Percentiles rank a stretch among this genome's conserved stretches.
Conservation (phyloP, 2,113 vertebrate genomes). For the Ursus arctos region DNA sequence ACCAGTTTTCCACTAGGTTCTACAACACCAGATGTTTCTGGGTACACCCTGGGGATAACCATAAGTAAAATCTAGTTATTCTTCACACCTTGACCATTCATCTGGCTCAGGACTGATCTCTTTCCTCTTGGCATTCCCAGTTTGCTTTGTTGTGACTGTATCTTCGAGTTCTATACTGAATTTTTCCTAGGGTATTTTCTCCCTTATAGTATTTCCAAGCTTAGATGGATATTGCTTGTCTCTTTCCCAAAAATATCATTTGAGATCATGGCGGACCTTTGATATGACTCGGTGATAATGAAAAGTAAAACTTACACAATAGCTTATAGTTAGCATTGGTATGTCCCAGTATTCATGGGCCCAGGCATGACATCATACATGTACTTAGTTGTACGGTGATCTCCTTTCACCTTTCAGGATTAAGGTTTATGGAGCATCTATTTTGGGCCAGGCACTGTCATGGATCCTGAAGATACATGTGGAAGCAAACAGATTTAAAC, state of each 20-base stretch:
- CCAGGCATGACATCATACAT: not conserved
- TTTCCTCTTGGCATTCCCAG: not conserved
- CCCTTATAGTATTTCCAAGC: not conserved
- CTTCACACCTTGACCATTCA: not conserved
- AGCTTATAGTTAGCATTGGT: not conserved
- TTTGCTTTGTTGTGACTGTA: not conserved
- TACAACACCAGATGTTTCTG: not conserved
- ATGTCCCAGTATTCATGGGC: not conserved
- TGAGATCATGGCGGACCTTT: not conserved
- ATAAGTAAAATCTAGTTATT: not conserved
- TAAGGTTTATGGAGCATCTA: not conserved
- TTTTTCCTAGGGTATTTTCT: not conserved
- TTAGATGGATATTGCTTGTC: not conserved
- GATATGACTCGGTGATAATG: not conserved
- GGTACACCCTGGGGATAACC: accelerated
- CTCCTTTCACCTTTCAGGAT: not conserved
- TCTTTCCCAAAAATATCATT: not conserved
- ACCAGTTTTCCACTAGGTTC: not conserved
- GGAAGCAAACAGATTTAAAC: not conserved
- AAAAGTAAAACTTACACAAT: not conserved
- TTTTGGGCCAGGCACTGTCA: not conserved
- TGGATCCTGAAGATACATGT: not conserved
- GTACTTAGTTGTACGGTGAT: not conserved
- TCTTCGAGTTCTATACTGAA: not conserved
- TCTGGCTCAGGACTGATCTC: not conserved